Conservation (phyloP, 2,888 invertebrate genomes). For the Drosophila macrothrix region DNA sequence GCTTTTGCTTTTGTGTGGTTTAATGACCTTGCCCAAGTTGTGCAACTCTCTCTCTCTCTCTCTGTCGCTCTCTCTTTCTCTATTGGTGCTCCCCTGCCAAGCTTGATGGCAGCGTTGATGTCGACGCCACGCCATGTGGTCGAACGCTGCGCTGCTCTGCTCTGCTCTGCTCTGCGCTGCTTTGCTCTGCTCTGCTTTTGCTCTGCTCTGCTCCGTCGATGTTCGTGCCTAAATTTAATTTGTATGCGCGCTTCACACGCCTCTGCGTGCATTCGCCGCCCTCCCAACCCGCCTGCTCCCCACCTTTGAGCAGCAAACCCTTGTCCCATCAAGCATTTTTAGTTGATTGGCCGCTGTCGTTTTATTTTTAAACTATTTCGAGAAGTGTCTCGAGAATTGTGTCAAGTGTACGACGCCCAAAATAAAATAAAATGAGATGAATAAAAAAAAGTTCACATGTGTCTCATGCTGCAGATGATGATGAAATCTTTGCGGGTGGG, state of each 20-base stretch:
- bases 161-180: background rate
- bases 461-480: slow-evolving; percentile 22
- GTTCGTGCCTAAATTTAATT: slow-evolving; percentile 78
- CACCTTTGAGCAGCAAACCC: background rate
- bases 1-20: slow-evolving; percentile 68
- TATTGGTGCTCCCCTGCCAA: slow-evolving; percentile 65
- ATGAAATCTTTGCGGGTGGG: slow-evolving; percentile 62
- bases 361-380: slow-evolving; percentile 71
- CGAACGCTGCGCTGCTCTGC: slow-evolving; percentile 15
- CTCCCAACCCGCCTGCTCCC: background rate
- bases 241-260: slow-evolving; percentile 71
- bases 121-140: slow-evolving; percentile 68
- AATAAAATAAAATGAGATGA: slow-evolving; percentile 30
- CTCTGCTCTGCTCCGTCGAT: slow-evolving; percentile 26
- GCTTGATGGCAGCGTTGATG: slow-evolving; percentile 41
- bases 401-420: slow-evolving; percentile 75
- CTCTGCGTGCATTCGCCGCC: slow-evolving; percentile 15
- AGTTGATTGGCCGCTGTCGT: slow-evolving; percentile 64
- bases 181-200: background rate
- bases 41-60: slow-evolving; percentile 32
- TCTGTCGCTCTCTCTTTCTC: slow-evolving; percentile 7
- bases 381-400: slow-evolving; percentile 66
- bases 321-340: slow-evolving; percentile 16
- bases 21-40: slow-evolving; percentile 82
- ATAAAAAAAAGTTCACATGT: slow-evolving; percentile 39